Percentiles rank a stretch among this genome's conserved stretches.
Evolutionary conservation across 2,888 invertebrate species (phyloP).

Genomic region (Campoplex capitator): DNA sequence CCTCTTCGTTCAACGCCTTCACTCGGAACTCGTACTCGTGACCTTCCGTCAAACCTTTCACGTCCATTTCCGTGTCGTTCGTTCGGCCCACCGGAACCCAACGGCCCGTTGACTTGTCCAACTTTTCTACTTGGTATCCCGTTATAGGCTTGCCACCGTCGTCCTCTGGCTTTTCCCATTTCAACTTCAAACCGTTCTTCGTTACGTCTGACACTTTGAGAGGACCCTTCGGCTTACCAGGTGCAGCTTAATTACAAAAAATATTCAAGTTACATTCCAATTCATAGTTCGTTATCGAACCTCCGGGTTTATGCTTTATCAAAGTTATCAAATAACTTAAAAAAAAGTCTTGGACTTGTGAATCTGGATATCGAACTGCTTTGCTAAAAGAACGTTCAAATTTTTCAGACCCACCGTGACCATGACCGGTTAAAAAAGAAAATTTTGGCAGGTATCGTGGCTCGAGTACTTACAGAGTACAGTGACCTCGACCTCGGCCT

Average conservation of each 20-base stretch:
- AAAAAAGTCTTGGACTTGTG: no score
- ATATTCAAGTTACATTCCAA: background rate
- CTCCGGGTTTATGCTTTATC: no score
- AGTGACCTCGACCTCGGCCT: constrained; percentile 97
- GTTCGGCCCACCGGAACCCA: constrained; percentile 97
- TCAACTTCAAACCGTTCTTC: constrained; percentile 94
- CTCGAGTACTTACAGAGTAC: constrained; percentile 88
- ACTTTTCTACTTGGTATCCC: constrained; percentile 97
- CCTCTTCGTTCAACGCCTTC: constrained; percentile 97
- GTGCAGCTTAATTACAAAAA: constrained; percentile 87
- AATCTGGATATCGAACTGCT: no score
- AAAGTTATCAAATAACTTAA: no score
- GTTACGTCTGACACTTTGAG: constrained; percentile 95
- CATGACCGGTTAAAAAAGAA: background rate
- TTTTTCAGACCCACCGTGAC: background rate
- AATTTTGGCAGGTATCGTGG: background rate
- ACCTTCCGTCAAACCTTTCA: constrained; percentile 95
- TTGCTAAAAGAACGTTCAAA: no score
- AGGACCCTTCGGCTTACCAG: constrained; percentile 95
- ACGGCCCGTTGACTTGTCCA: constrained; percentile 95
- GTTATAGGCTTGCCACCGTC: constrained; percentile 97
- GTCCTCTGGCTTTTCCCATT: constrained; percentile 97
- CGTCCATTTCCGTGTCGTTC: constrained; percentile 94
- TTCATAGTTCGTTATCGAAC: no score
- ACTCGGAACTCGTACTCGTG: constrained; percentile 98